Evolutionary conservation across 2,888 invertebrate species (phyloP).

Genomic region (Pilophorus perplexus): DNA sequence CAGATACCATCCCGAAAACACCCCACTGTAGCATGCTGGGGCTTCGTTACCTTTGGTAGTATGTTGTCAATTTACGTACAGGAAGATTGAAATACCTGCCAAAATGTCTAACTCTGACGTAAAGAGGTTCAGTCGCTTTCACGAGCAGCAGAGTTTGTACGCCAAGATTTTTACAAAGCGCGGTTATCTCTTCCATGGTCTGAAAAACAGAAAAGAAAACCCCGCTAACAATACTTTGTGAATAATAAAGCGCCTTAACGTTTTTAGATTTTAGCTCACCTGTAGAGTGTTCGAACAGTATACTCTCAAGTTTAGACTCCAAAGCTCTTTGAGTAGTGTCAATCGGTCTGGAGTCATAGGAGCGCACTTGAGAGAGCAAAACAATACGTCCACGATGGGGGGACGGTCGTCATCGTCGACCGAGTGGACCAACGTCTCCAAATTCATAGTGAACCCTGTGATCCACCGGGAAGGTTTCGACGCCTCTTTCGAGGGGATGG

Average conservation of each 20-base stretch:
- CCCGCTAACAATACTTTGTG: not conserved
- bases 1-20: too few species aligned
- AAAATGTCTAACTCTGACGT: conserved; percentile 55
- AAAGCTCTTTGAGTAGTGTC: conserved; percentile 59
- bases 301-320: conserved; percentile 68
- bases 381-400: conserved; percentile 62
- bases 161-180: conserved; percentile 60
- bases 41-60: too few species aligned
- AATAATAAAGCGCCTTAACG: not conserved
- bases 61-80: too few species aligned
- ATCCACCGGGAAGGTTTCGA: conserved; percentile 58
- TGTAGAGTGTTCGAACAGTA: conserved; percentile 60
- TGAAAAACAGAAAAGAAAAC: conserved; percentile 47
- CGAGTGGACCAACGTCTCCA: conserved; percentile 69
- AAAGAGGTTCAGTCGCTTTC: conserved; percentile 60
- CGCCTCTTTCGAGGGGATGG: conserved; percentile 52
- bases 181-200: conserved; percentile 66
- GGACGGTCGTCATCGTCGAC: conserved; percentile 55
- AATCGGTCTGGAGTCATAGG: conserved; percentile 59
- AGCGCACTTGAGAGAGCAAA: conserved; percentile 64
- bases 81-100: too few species aligned
- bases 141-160: conserved; percentile 64
- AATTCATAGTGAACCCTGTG: conserved; percentile 79
- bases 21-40: too few species aligned
- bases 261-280: conserved; percentile 51